Conservation (phyloP, 2,888 invertebrate species). For the Ophioninae sp. region DNA sequence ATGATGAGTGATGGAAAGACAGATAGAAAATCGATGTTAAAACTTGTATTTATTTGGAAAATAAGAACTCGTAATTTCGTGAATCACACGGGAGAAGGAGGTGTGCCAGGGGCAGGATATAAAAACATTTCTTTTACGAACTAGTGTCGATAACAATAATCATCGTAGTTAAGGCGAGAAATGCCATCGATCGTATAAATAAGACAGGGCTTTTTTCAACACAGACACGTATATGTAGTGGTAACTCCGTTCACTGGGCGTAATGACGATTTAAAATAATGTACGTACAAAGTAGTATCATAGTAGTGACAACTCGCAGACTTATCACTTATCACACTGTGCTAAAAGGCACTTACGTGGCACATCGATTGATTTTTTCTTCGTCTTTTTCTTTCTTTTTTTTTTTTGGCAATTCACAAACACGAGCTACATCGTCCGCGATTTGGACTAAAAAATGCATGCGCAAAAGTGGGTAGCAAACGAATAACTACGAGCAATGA, state of each 20-base stretch:
- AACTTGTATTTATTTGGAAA: slow-evolving; percentile 71
- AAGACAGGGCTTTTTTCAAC: slow-evolving; percentile 43
- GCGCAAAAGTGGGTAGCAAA: slow-evolving; percentile 6
- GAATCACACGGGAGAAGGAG: slow-evolving; percentile 69
- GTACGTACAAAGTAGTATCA: slow-evolving; percentile 48
- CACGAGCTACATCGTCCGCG: background rate
- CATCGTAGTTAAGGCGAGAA: slow-evolving; percentile 19
- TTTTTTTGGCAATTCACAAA: slow-evolving; percentile 23
- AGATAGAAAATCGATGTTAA: slow-evolving; percentile 64
- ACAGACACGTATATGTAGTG: slow-evolving; percentile 60
- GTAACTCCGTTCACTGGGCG: slow-evolving; percentile 58
- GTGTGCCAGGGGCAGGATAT: slow-evolving; percentile 29
- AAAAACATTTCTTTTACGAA: slow-evolving; percentile 71
- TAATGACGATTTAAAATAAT: slow-evolving; percentile 45
- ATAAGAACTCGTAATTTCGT: slow-evolving; percentile 68
- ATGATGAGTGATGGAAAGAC: slow-evolving; percentile 57
- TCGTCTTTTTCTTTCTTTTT: background rate
- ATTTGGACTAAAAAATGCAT: slow-evolving; percentile 2
- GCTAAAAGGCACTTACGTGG: slow-evolving; percentile 63
- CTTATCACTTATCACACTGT: slow-evolving; percentile 62
- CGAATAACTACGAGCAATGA: background rate
- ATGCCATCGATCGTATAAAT: slow-evolving; percentile 36
- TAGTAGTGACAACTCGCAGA: slow-evolving; percentile 41
- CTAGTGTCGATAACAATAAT: slow-evolving; percentile 63
- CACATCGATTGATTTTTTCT: slow-evolving; percentile 53